Evolutionary conservation across 2,888 invertebrate species (phyloP), one percentile per base, ranked within the genome.

Genomic region (Mamestra brassicae): DNA sequence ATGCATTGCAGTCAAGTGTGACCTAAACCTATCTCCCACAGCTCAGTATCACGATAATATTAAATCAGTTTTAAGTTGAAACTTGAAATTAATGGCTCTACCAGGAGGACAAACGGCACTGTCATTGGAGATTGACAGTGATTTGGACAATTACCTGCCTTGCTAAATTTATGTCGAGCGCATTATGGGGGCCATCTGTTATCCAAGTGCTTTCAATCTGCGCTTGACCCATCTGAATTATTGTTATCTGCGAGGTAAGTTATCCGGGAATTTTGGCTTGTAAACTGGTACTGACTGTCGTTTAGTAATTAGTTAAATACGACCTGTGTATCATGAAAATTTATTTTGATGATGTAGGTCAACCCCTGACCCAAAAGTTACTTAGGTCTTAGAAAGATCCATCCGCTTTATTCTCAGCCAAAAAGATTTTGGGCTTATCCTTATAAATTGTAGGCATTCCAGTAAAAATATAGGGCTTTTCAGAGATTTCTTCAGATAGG

Each of bases 51-150:
- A 57, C n/a, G 42, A 26, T 62, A 45, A 60, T 66, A 80, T 58
- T 62, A 68, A 80, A 81, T 71, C 71, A 72, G 60, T 77, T 76
- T 70, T 45, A 74, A 79, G 55, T 81, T 64, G 57, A 75, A 78
- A 83, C 68, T 80, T 74, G 65, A 66, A 74, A 85, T 87, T 78
- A 85, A 85, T 85, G 65, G 74, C 26, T 50, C 74, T 57, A 78
- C 83, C 70, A 63, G 57, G 65, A 78, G 68, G 70, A 85, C 85
- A 87, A 85, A 87, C 78, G 85, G 73, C 68, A 78, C 74, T 70
- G 78, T 87, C 87, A 87, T 85, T 87, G 87, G 66, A 78, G 78
- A 83, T 83, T 85, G 85, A 87, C 87, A 85, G 83, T 85, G 87
- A 87, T 85, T 85, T 78, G 87, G 80, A 83, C 80, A 83, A 85